These are phyloP conservation scores for Malurus splendens DNA, from an alignment of 2,797 vertebrate genomes.

Conservation along the genomic window DNA sequence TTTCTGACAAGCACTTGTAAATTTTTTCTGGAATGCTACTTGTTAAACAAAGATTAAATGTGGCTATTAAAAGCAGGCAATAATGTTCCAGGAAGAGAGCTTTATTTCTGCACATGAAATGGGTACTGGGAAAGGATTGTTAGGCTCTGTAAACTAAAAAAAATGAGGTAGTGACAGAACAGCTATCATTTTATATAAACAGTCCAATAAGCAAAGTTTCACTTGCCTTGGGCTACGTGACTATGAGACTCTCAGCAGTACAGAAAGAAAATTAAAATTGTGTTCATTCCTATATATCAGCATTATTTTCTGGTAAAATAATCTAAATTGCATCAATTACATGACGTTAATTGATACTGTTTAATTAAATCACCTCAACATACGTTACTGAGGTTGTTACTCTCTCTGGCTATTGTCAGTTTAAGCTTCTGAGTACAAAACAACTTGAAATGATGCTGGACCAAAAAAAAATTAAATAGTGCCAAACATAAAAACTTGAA, in stretches of 20 bases:
- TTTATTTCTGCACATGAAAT: constrained; percentile 13
- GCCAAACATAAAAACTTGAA: neutral
- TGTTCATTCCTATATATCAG: neutral
- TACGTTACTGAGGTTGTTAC: neutral
- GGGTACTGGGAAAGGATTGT: neutral
- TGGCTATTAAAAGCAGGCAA: constrained; percentile 24
- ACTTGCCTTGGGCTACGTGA: neutral
- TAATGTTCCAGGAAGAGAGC: neutral
- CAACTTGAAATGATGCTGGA: neutral
- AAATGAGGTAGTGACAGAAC: neutral
- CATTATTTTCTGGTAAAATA: neutral
- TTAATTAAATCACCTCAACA: neutral
- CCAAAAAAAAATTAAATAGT: neutral
- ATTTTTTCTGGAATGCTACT: constrained; percentile 14
- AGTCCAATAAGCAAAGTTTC: neutral
- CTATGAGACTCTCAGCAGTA: neutral
- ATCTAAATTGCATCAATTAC: neutral
- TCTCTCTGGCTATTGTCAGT: neutral
- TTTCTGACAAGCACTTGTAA: constrained; percentile 34
- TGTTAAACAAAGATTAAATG: constrained; percentile 52
- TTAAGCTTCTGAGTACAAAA: neutral
- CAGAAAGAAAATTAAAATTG: neutral
- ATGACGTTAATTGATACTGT: neutral
- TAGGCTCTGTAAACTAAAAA: neutral
- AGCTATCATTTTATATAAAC: constrained; percentile 5